Base-by-base conservation (phyloP, 2,113 vertebrate genomes). In the Ictalurus furcatus region DNA sequence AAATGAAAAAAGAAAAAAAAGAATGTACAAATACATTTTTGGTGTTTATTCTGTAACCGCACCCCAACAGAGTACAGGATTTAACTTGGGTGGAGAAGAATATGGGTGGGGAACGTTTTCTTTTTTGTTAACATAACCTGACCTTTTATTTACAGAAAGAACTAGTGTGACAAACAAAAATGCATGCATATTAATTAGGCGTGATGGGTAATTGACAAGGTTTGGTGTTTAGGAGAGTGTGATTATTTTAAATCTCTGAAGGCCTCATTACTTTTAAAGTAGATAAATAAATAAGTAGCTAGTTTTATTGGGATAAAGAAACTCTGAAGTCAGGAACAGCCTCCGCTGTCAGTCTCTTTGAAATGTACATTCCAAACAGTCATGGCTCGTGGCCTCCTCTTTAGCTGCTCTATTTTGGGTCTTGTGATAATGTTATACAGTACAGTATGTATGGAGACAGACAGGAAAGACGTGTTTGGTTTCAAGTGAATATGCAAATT, bases 21-120 rank as follows among this genome's bases (percentile, higher is more conserved):
- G 86, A 91, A 90, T 87, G 86, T 67, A 89, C 85, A 84, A 87
- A 90, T 73, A 90, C 71, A 88, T 89, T 93, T 90, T 90, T 90
- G 74, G 58, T 91, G 90, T 90, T 88, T 89, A 87, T 92, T 91
- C 91, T 89, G 74, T 67, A 90, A 81, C 83, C 90, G 85, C 90
- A 87, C 90, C 89, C 85, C 79, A 83, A 71, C 87, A 88, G 88
- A 86, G 85, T 88, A 11, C 87, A 83, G 34, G 92, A 88, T 93
- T 92, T 92, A 89, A 89, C 89, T 85, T 92, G 90, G 93, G 92
- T 92, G 93, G 92, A 92, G 91, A 92, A 80, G 87, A 89, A 86
- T 69, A 91, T 90, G 92, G 92, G 92, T 89, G 89, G 83, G 61
- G 90, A 90, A 85, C 48, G 0, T 63, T 84, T 90, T 58, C 54